phyloP scores from a whole-genome alignment of 2,797 vertebrate species.

The Paedocypris micromegethes region DNA sequence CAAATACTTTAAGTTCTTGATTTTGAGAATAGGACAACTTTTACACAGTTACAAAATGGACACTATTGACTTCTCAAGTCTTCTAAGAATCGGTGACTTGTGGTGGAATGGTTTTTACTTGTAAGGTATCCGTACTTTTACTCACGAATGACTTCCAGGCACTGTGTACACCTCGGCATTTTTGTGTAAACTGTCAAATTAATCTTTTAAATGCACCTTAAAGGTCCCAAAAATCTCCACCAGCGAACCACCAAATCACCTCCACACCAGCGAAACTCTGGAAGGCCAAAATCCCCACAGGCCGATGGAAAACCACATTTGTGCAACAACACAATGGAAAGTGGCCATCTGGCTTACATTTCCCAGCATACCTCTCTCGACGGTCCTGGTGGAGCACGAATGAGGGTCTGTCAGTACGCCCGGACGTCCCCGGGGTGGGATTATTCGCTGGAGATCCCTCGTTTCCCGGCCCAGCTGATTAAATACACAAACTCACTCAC shows the following conservation, averaged over 20 bases:
- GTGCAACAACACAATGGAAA: constrained; percentile 42
- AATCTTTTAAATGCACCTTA: no score
- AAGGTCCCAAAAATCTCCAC: background rate
- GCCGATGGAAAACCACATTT: constrained; percentile 42
- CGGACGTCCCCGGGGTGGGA: constrained; percentile 43
- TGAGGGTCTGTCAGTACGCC: constrained; percentile 42
- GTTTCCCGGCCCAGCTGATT: constrained; percentile 51
- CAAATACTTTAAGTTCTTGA: no score
- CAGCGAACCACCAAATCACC: constrained; percentile 10
- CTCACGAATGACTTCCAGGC: no score
- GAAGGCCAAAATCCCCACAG: constrained; percentile 38
- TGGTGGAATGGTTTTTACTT: no score
- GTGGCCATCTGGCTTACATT: constrained; percentile 51
- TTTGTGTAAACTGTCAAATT: no score
- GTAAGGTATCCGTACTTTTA: no score
- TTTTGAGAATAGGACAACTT: no score
- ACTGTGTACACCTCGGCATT: no score
- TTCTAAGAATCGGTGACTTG: no score
- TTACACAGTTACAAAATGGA: no score
- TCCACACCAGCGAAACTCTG: constrained; percentile 27
- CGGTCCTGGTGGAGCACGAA: constrained; percentile 37
- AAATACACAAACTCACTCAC: constrained; percentile 40
- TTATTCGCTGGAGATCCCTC: constrained; percentile 40
- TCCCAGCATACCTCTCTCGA: constrained; percentile 46
- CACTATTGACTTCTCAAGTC: no score